Evolutionary conservation across 2,113 vertebrate genomes (phyloP).

Genomic region (Alligator mississippiensis): DNA sequence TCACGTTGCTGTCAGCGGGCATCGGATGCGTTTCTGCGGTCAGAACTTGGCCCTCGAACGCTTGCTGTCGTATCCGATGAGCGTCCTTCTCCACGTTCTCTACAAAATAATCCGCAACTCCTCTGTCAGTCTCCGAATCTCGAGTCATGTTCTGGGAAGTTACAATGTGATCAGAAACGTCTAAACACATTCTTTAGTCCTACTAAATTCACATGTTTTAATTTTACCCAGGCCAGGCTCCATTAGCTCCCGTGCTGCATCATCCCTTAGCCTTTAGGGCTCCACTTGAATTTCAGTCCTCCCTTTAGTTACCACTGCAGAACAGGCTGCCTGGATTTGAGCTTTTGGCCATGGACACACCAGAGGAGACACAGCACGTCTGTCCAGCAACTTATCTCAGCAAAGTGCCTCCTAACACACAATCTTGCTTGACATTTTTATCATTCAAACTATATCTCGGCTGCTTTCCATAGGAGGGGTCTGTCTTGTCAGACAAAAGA

Average conservation of each 20-base stretch:
- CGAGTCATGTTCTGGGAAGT: not conserved
- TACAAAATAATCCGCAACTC: not conserved
- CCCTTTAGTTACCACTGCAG: not conserved
- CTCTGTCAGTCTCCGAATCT: not conserved
- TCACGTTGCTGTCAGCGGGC: not conserved
- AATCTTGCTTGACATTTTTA: not conserved
- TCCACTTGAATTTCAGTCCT: not conserved
- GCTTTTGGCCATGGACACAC: too few species aligned
- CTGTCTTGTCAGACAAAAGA: not conserved
- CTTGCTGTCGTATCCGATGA: not conserved
- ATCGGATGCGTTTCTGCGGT: not conserved
- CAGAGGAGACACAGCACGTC: too few species aligned
- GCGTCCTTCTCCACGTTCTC: not conserved
- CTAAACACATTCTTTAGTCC: not conserved
- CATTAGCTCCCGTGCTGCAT: not conserved
- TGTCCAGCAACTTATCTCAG: too few species aligned
- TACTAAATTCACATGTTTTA: not conserved
- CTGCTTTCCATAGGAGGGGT: not conserved
- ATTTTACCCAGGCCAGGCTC: not conserved
- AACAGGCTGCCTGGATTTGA: not conserved
- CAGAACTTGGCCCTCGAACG: not conserved
- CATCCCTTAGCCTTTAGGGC: not conserved
- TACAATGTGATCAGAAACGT: not conserved
- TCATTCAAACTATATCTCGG: not conserved
- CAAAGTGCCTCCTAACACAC: not conserved